Base-by-base conservation (phyloP, 2,888 invertebrate species). In the Rosalia funebris region DNA sequence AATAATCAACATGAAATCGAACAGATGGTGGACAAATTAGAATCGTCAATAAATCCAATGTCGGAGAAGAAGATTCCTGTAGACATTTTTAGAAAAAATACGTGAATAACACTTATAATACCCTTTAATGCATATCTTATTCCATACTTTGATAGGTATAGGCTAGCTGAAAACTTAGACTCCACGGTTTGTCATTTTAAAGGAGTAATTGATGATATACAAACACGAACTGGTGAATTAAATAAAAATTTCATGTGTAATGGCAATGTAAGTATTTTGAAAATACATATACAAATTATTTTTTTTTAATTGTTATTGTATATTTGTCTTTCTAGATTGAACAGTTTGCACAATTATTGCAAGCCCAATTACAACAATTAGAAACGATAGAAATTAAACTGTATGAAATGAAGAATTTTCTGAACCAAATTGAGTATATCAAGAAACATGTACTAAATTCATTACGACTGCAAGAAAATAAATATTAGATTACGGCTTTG, bases 351-450 rank as follows among this genome's bases (percentile, higher is more conserved):
- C 60, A 60, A 9, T 55, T 63, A 14, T 36, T 66, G 7, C 59
- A 61, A 32, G 12, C 12, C 20, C 15, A 63, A 1, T 52, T 66
- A 31, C 37, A 59, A 39, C 53, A 61, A 4, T 45, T 66, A 14
- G 63, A 66, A 42, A 20, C 17, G 10, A 57, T 63, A 17, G 66
- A 66, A 54, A 36, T 63, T 34, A 61, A 55, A 48, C 53, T 34
- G 7, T 41, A 61, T 14, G 44, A 61, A 31, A 11, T 59, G 14
- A 56, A 45, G 12, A 48, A 55, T 10, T 32, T 32, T 10, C 25
- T 66, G 20, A 61, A 57, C 45, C 39, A 48, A 46, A 53, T 46
- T 1, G 61, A 61, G 32, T 57, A 60, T 53, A 56, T 31, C n/a
- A 58, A 63, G 39, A 50, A 44, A 15, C 31, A 9, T 53, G 53